These are phyloP conservation scores for Apeltes quadracus DNA, from an alignment of 2,113 vertebrate genomes.

Conservation along the genomic window DNA sequence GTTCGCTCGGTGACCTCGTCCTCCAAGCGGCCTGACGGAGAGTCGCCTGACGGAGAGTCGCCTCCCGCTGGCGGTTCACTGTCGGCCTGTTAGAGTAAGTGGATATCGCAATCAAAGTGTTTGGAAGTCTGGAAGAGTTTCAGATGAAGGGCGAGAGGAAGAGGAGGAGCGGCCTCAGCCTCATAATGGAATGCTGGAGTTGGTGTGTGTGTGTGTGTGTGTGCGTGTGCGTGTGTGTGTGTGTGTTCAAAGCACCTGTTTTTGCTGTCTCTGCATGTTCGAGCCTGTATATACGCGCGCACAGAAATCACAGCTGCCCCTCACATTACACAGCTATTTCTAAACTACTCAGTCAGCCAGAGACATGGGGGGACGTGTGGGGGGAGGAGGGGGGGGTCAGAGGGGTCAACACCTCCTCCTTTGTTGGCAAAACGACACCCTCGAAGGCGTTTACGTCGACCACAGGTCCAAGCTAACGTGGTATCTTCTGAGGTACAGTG, in stretches of 20 bases:
- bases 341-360: conserved; percentile 36
- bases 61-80: conserved; percentile 45
- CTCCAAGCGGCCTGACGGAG: conserved; percentile 55
- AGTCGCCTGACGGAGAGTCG: conserved; percentile 42
- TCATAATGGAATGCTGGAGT: conserved; percentile 58
- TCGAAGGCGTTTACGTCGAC: conserved; percentile 2
- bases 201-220: conserved; percentile 43
- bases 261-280: conserved; percentile 48
- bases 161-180: conserved; percentile 48
- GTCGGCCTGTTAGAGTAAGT: conserved; percentile 34
- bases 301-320: conserved; percentile 48
- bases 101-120: conserved; percentile 58
- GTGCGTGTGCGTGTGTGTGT: conserved; percentile 20
- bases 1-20: conserved; percentile 72
- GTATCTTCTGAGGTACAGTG: conserved; percentile 3
- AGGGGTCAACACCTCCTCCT: conserved; percentile 38
- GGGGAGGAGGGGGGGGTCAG: neutral
- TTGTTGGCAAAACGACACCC: conserved; percentile 11
- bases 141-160: conserved; percentile 49
- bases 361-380: conserved; percentile 8
- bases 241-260: conserved; percentile 55
- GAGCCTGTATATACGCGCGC: conserved; percentile 30
- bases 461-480: conserved; percentile 25
- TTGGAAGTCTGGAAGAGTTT: conserved; percentile 45
- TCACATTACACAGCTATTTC: conserved; percentile 62